Evolutionary conservation across 2,888 invertebrate genomes (phyloP).

Genomic region (Lasioglossum leucozonium): DNA sequence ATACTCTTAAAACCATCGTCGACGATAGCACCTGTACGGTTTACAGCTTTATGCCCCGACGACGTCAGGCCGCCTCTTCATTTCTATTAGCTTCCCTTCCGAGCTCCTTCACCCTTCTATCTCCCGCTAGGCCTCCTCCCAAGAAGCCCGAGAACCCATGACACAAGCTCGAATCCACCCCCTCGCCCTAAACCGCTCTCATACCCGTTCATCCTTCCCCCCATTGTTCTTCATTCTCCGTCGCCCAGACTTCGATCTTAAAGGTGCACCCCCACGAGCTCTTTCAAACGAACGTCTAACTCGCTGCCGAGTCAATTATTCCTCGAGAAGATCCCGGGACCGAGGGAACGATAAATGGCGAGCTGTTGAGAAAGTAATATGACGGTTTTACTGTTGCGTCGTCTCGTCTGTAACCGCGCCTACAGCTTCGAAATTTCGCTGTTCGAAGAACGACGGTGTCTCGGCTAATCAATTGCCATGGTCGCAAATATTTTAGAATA

Average conservation of each 20-base stretch:
- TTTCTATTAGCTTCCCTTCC: conserved; percentile 78
- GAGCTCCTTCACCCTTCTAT: conserved; percentile 66
- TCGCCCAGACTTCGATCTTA: conserved; percentile 71
- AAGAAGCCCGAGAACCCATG: conserved; percentile 64
- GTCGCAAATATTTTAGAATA: neutral
- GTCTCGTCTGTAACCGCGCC: neutral
- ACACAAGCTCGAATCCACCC: conserved; percentile 60
- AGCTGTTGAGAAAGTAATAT: conserved; percentile 1
- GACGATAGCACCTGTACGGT: conserved; percentile 66
- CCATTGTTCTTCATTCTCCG: conserved; percentile 76
- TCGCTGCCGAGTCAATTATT: conserved; percentile 56
- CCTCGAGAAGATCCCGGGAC: conserved; percentile 16
- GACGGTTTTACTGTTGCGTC: neutral
- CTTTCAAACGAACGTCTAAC: conserved; percentile 41
- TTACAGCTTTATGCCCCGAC: conserved; percentile 71
- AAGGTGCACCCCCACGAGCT: conserved; percentile 71
- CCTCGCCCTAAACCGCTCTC: conserved; percentile 62
- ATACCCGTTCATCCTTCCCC: conserved; percentile 59
- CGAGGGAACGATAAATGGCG: conserved; percentile 47
- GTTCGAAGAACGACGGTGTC: neutral
- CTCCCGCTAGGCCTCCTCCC: conserved; percentile 50
- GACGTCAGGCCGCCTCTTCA: conserved; percentile 78
- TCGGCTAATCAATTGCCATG: too few relatives aligned
- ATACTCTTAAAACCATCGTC: conserved; percentile 40
- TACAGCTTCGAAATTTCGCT: neutral